Base-by-base conservation (phyloP, 1,140 invertebrate species). In the Euglossa dilemma region DNA sequence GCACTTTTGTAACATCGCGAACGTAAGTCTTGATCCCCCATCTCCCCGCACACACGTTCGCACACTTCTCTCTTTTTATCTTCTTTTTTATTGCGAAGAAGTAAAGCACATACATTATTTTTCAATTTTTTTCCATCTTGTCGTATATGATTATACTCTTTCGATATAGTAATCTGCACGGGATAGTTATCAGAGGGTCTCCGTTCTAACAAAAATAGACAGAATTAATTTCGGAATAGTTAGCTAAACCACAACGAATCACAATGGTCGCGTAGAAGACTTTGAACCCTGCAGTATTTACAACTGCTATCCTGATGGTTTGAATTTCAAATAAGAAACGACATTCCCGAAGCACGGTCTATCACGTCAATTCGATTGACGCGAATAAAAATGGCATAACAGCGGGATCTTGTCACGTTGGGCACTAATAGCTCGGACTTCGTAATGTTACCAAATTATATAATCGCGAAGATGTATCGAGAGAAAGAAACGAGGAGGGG, bases 341-440 rank as follows among this genome's bases (percentile, higher is more conserved):
- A 36, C 4, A 11, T 61, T 57, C 12, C 6, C 14, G 43, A n/a
- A 7, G 18, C n/a, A 43, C 18, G 18, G 8, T 45, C 20, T 23
- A 6, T 67, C n/a, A 70, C 20, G 23, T 18, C 6, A 70, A 70
- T 16, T 25, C 25, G 12, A 28, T 16, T 16, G 23, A 28, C n/a
- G 11, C 18, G 11, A 76, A 43, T 14, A 7, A 45, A 52, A 78
- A 52, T 36, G 11, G 2, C 7, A 54, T 18, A 8, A 50, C 25
- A 12, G 16, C 9, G 23, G 28, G 12, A 78, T 84, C 45, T 11
- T 36, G 0, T 3, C 50, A 67, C 50, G 23, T 45, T 57, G 28
- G 66, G 77, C 72, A 85, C 25, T 6, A 25, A 61, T 61, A n/a
- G n/a, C 57, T 69, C 56, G 52, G 6, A 28, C 81, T 82, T 52